Percentiles rank a stretch among this genome's conserved stretches.
phyloP scores from a whole-genome alignment of 1,140 invertebrate species.

The Drosophila ercepeae region DNA sequence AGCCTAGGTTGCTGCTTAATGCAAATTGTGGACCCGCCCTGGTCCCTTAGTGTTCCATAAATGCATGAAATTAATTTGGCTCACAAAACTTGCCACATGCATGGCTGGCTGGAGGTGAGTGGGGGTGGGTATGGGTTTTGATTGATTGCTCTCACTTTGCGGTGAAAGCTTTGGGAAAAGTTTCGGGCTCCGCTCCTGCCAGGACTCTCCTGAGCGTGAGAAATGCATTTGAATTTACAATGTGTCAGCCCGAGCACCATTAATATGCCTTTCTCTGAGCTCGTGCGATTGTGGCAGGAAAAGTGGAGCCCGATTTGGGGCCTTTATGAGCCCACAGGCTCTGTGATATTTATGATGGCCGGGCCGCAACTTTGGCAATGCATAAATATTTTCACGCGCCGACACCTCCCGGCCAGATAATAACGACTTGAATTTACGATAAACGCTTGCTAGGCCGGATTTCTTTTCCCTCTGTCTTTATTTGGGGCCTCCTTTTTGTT shows the following conservation, averaged over 20 bases:
- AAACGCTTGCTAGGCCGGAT: slow-evolving; percentile 57
- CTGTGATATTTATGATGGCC: slow-evolving; percentile 58
- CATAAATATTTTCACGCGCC: slow-evolving; percentile 74
- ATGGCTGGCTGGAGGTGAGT: slow-evolving; percentile 6
- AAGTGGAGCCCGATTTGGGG: slow-evolving; percentile 9
- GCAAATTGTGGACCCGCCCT: slow-evolving; percentile 63
- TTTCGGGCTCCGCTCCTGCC: slow-evolving; percentile 16
- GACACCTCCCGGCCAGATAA: slow-evolving; percentile 59
- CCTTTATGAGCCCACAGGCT: slow-evolving; percentile 13
- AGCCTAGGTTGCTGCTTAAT: slow-evolving; percentile 34
- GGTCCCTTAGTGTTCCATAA: slow-evolving; percentile 50
- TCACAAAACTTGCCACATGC: slow-evolving; percentile 20
- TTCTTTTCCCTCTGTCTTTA: slow-evolving; percentile 37
- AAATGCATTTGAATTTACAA: slow-evolving; percentile 82
- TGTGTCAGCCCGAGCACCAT: slow-evolving; percentile 70
- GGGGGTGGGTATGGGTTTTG: slow-evolving; percentile 42
- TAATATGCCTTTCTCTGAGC: slow-evolving; percentile 58
- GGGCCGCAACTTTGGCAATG: slow-evolving; percentile 58
- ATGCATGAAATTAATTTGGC: slow-evolving; percentile 75
- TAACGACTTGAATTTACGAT: slow-evolving; percentile 77
- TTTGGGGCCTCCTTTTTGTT: slow-evolving; percentile 12
- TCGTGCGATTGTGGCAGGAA: slow-evolving; percentile 6
- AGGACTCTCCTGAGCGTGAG: slow-evolving; percentile 36
- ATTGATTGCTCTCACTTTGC: slow-evolving; percentile 81
- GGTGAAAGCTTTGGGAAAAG: slow-evolving; percentile 61